Base-by-base conservation (phyloP, 2,113 vertebrate species). In the Hemichromis elongatus region DNA sequence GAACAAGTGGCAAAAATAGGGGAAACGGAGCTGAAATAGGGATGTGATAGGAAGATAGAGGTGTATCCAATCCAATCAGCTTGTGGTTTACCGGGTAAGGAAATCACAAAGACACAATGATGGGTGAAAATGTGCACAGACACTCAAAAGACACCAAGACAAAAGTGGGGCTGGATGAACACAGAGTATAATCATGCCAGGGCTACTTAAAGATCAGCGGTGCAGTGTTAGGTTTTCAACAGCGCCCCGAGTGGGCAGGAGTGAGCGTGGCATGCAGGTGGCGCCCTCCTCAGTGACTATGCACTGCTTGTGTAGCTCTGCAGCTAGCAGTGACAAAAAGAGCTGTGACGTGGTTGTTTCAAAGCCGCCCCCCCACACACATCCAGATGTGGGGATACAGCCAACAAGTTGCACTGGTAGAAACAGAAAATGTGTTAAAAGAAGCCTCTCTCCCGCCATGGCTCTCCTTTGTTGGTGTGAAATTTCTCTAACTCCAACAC, bases 351-450 rank as follows among this genome's bases (percentile, higher is more conserved):
- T 92, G 93, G 89, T 93, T 86, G 88, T 85, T 87, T 83, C 91
- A 90, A 93, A 87, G 81, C 84, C 86, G 88, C 90, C 82, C 88
- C 89, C 79, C 85, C 75, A 80, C 89, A 90, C 89, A 89, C 90
- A 77, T 85, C 70, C 86, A 87, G 88, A 66, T 86, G 89, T 91
- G 82, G 90, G 81, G 59, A 59, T 13, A 85, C 91, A 94, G 92
- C 88, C 94, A 95, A 95, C 90, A 93, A 93, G 92, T 88, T 94
- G 90, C 94, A 95, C 94, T 92, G 82, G 90, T 92, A 92, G 90
- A 95, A 96, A 96, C 90, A 96, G 95, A 95, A 95, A 92, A 94
- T 88, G 94, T 94, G 94, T 95, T 96, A 95, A 94, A 89, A 86
- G 73, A 87, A 19, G 87, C 87, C 86, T 75, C 88, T 79, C 86